Evolutionary conservation across 2,888 invertebrate genomes (phyloP).

Genomic region (Lycocerus yunnanus): DNA sequence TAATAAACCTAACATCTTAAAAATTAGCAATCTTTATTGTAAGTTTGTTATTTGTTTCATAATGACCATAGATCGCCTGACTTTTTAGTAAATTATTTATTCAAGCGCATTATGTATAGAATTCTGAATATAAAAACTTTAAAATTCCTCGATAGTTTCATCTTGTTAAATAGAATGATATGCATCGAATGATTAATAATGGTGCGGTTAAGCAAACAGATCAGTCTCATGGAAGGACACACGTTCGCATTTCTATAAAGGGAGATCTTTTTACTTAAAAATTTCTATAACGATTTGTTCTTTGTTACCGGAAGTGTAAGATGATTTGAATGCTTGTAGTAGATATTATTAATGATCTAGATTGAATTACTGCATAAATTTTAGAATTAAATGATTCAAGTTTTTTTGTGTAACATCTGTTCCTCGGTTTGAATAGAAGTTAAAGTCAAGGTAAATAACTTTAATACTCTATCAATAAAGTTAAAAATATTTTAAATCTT

Average conservation of each 20-base stretch:
- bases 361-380: slow-evolving; percentile 48
- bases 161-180: slow-evolving; percentile 57
- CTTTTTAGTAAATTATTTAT: background rate
- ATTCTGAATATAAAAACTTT: background rate
- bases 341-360: slow-evolving; percentile 56
- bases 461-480: background rate
- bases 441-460: background rate
- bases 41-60: background rate
- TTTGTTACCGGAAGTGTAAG: slow-evolving; percentile 52
- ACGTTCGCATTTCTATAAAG: slow-evolving; percentile 42
- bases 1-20: background rate
- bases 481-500: background rate
- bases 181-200: slow-evolving; percentile 56
- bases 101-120: background rate
- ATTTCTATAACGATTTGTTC: slow-evolving; percentile 46
- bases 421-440: background rate
- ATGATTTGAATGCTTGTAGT: slow-evolving; percentile 36
- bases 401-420: slow-evolving; percentile 17
- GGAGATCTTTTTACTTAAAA: slow-evolving; percentile 41
- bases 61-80: background rate
- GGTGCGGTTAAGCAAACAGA: slow-evolving; percentile 53
- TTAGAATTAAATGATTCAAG: slow-evolving; percentile 41
- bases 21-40: background rate
- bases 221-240: slow-evolving; percentile 50
- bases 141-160: slow-evolving; percentile 40